Evolutionary conservation across 2,113 vertebrate species (phyloP), one percentile per base, ranked within the genome.

Genomic region (Pseudolaguvia tuberculata): DNA sequence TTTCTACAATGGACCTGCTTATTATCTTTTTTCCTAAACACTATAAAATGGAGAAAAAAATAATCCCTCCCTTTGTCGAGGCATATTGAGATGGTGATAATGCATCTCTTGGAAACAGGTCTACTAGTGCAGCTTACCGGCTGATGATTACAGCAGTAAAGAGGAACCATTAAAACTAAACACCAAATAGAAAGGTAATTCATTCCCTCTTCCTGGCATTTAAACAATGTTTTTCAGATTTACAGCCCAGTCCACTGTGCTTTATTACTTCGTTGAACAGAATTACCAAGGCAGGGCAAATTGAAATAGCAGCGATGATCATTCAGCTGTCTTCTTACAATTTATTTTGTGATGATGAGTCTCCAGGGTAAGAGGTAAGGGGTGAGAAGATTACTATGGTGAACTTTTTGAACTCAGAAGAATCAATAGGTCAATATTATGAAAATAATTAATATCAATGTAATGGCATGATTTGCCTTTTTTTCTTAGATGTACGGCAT

Each of bases 161-260:
- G 51, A 50, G 66, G 48, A 45, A 67, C 73, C 58, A 50, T 70
- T 61, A 73, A 2, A 70, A 72, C 8, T 80, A 53, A 79, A 53
- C 39, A 29, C 29, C 53, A 23, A 71, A 75, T 57, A 57, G 73
- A 79, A 78, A 82, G 59, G 69, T 65, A 70, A 48, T 72, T 76
- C 39, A 73, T 72, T 77, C 21, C 39, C 45, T 62, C 23, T 27
- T 18, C 31, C 67, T 20, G 53, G 17, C 67, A 62, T 53, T 69
- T 21, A 70, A 21, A 56, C 58, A 59, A 59, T 55, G 12, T 73
- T n/a, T 42, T 25, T 29, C 58, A 29, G 58, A 68, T 78, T 79
- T 76, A 77, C 58, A 48, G 77, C 48, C 56, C 23, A 31, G 50
- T 31, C 62, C 39, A 75, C 65, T 52, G 59, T 27, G 10, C 18